These are phyloP conservation scores for Bicyclus anynana DNA, from an alignment of 1,140 invertebrate species.

Conservation along the genomic window DNA sequence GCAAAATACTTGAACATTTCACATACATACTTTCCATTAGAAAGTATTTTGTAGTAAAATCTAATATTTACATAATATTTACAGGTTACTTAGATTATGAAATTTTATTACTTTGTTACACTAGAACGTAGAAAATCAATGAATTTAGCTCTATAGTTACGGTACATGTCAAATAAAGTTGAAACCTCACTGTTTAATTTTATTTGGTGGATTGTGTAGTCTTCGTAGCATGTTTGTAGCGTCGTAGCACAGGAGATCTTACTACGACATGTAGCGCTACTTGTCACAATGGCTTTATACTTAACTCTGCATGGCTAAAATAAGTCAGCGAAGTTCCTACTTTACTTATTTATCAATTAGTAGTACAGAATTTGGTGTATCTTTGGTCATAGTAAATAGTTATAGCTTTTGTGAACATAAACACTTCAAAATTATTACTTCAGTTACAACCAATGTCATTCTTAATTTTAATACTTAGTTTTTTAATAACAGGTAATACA, in stretches of 20 bases:
- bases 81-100: slow-evolving; percentile 33
- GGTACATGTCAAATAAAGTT: neutral
- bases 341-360: no score
- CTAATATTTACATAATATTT: slow-evolving; percentile 63
- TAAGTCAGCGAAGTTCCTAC: no score
- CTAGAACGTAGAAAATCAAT: slow-evolving; percentile 19
- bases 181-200: neutral
- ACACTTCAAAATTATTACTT: no score
- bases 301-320: no score
- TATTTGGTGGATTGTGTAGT: no score
- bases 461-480: neutral
- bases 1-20: slow-evolving; percentile 21
- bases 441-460: no score
- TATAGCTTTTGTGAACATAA: no score
- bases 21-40: slow-evolving; percentile 26
- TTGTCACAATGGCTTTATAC: no score
- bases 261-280: no score
- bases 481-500: neutral
- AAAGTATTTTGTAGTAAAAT: slow-evolving; percentile 39
- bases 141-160: slow-evolving; percentile 5
- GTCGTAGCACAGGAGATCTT: no score
- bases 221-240: no score
- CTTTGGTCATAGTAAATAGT: slow-evolving; percentile 1
- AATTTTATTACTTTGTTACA: slow-evolving; percentile 17
- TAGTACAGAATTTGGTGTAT: neutral